These are phyloP conservation scores for Anodontia alba DNA, from an alignment of 2,888 invertebrate species.

Conservation along the genomic window DNA sequence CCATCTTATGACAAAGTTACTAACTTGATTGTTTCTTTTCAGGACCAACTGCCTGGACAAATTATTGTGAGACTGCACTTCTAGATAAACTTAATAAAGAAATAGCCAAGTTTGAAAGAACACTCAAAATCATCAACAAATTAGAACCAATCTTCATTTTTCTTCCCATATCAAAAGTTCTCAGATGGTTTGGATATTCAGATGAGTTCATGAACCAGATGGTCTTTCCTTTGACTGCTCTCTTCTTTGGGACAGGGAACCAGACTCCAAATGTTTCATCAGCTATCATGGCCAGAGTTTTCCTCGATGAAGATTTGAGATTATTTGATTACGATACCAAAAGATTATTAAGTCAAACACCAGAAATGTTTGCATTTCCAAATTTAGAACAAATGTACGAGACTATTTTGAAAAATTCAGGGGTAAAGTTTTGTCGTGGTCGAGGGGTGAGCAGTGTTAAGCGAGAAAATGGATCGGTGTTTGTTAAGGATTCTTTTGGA, in stretches of 20 bases:
- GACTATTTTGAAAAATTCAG: constrained; percentile 64
- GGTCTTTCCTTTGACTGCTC: constrained; percentile 76
- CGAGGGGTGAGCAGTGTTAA: constrained; percentile 60
- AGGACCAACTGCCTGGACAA: constrained; percentile 72
- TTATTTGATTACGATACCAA: constrained; percentile 77
- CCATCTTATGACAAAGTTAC: too few species aligned
- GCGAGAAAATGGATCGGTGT: constrained; percentile 58
- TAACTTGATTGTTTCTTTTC: too few species aligned
- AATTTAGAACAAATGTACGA: constrained; percentile 75
- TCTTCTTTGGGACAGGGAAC: constrained; percentile 80
- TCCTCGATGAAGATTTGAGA: constrained; percentile 75
- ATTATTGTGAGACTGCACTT: constrained; percentile 72
- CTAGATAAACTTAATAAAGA: constrained; percentile 66
- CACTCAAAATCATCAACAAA: constrained; percentile 69
- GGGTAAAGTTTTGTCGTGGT: constrained; percentile 59
- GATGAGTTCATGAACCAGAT: constrained; percentile 76
- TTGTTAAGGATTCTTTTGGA: constrained; percentile 62
- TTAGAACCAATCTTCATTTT: constrained; percentile 75
- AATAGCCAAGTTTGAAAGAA: constrained; percentile 70
- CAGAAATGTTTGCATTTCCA: constrained; percentile 79
- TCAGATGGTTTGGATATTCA: constrained; percentile 73
- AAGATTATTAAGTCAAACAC: constrained; percentile 71
- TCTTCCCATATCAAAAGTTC: constrained; percentile 71
- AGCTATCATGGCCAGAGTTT: constrained; percentile 76
- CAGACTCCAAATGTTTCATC: constrained; percentile 77